phyloP scores from a whole-genome alignment of 2,113 vertebrate genomes.

The Brachyistius frenatus region DNA sequence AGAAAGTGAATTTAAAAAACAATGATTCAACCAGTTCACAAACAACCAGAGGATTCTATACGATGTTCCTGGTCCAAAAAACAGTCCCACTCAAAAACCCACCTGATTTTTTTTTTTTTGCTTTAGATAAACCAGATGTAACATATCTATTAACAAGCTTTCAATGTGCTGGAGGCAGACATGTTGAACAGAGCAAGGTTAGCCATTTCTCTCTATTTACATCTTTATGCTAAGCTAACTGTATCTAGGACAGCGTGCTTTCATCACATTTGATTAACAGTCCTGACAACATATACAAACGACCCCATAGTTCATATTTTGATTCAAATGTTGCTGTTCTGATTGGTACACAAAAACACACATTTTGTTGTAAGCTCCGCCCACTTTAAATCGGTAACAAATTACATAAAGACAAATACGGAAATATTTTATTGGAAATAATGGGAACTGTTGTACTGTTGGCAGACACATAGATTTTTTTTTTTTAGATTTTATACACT shows the following conservation, averaged over 20 bases:
- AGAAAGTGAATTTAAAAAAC: no score
- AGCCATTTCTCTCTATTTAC: background rate
- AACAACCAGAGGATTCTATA: no score
- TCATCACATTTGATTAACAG: background rate
- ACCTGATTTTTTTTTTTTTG: background rate
- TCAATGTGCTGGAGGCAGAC: background rate
- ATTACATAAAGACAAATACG: background rate
- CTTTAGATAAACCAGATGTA: background rate
- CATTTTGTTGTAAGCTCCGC: no score
- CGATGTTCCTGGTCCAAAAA: no score
- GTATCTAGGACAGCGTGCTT: background rate
- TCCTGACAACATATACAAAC: background rate
- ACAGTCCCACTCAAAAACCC: no score
- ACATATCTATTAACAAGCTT: background rate
- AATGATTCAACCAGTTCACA: no score
- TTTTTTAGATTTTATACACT: no score
- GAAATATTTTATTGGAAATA: background rate
- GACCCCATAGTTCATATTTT: background rate
- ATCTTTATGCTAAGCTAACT: background rate
- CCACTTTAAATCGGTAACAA: background rate
- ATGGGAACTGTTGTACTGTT: background rate
- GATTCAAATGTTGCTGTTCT: no score
- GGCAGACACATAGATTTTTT: background rate
- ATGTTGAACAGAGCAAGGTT: background rate
- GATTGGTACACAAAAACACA: no score